Evolutionary conservation across 1,140 invertebrate genomes (phyloP).

Genomic region (Theocolax elegans): DNA sequence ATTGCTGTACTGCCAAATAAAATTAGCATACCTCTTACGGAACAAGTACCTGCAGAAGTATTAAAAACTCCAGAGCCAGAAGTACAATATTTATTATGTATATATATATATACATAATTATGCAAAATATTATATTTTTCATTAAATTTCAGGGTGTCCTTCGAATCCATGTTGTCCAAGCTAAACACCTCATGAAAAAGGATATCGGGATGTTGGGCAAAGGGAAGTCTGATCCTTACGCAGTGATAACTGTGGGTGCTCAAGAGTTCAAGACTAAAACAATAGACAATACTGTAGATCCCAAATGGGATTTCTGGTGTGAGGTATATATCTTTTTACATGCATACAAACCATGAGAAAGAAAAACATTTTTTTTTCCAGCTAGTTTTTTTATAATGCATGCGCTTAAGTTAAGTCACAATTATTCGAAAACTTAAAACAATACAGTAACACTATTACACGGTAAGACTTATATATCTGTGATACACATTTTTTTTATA

Average conservation of each 20-base stretch:
- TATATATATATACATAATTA: no score
- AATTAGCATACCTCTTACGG: conserved; percentile 85
- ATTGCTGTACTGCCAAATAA: conserved; percentile 96
- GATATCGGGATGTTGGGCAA: conserved; percentile 91
- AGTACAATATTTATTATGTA: conserved; percentile 65
- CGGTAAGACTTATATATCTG: conserved; percentile 28
- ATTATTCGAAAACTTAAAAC: conserved; percentile 33
- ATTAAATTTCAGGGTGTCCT: conserved; percentile 75
- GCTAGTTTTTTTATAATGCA: conserved; percentile 52
- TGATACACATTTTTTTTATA: no score
- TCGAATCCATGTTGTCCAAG: conserved; percentile 89
- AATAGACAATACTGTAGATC: conserved; percentile 92
- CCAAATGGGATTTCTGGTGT: conserved; percentile 94
- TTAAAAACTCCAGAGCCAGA: conserved; percentile 90
- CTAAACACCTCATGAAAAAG: conserved; percentile 93
- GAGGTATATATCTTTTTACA: conserved; percentile 78
- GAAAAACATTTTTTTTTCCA: conserved; percentile 20
- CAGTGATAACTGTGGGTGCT: conserved; percentile 86
- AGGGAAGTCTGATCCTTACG: conserved; percentile 96
- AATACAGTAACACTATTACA: conserved; percentile 15
- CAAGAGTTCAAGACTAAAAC: conserved; percentile 89
- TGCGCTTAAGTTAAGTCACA: conserved; percentile 47
- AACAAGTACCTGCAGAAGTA: conserved; percentile 80
- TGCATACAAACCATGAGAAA: no score
- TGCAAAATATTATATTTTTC: no score